A percentile compares a stretch with the other conserved stretches of the same genome.
Conservation (phyloP, 1,140 invertebrate species). For the Hyphantria cunea region DNA sequence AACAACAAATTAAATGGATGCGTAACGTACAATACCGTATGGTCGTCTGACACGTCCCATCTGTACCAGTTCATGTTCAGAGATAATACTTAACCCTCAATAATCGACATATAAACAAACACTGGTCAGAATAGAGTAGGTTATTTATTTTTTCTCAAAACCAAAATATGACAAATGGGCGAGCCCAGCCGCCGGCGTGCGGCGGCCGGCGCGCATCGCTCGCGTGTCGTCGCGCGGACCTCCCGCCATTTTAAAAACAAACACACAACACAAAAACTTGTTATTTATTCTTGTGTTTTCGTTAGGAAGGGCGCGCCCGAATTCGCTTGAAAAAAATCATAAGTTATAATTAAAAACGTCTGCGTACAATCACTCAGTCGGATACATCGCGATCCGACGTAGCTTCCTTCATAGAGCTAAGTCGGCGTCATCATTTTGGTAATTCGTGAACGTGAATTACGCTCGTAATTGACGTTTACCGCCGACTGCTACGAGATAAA, state of each 20-base stretch:
- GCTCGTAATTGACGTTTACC: conserved; percentile 33
- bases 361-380: conserved; percentile 36
- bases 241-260: conserved; percentile 82
- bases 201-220: conserved; percentile 48
- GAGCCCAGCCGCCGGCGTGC: conserved; percentile 44
- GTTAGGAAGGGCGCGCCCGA: conserved; percentile 74
- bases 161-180: conserved; percentile 80
- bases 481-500: conserved; percentile 52
- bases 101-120: conserved; percentile 75
- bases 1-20: conserved; percentile 50
- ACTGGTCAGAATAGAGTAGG: conserved; percentile 68
- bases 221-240: conserved; percentile 80
- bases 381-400: conserved; percentile 4
- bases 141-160: conserved; percentile 78
- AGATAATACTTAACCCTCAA: conserved; percentile 73
- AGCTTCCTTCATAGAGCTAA: not conserved
- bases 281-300: conserved; percentile 79
- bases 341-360: conserved; percentile 80
- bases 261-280: conserved; percentile 79
- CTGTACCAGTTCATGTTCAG: conserved; percentile 51
- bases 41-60: conserved; percentile 60
- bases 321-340: conserved; percentile 79
- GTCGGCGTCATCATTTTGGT: conserved; percentile 1
- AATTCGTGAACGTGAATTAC: conserved; percentile 23
- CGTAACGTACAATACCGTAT: conserved; percentile 6